Evolutionary conservation across 2,888 invertebrate species (phyloP), one percentile per base, ranked within the genome.

Genomic region (Parthenolecanium corni): DNA sequence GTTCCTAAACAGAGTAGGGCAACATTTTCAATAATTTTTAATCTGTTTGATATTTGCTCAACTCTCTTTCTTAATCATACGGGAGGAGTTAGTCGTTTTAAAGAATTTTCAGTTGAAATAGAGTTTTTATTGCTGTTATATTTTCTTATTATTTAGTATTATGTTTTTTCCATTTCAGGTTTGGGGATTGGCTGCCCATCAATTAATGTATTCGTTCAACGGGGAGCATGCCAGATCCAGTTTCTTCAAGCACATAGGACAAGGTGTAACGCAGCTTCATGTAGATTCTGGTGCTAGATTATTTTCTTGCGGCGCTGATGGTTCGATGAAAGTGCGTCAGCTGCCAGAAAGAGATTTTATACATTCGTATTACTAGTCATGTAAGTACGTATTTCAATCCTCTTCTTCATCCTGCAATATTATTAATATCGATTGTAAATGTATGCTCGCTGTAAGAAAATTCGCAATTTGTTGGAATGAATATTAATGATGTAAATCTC

Each of bases 271-370:
- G 52, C 96, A 98, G 76, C 79, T 98, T 68, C 86, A 89, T 72
- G 85, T 97, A 66, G 96, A 96, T 74, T 82, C 86, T 47, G 84
- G 85, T 66, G 86, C 86, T 24, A 84, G 96, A 52, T 78, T 98
- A 69, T 97, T 94, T 78, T 97, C 97, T 5, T 98, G 98, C 75
- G 98, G 98, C 62, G 94, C 95, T 53, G 98, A 98, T 78, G 96
- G 96, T 70, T 95, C 96, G 54, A 90, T 98, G 86, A 97, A 97
- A 80, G 90, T 96, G 68, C 82, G 96, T 68, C 87, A 89, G 73
- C 77, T 96, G 70, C 91, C 93, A 18, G 92, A 93, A 72, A 80
- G 87, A 68, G 83, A 84, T 71, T 76, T 64, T 44, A 64, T 79
- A 69, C 79, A 79, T 69, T 75, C 78, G 38, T 42, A 24, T 57